Evolutionary conservation across 2,797 vertebrate genomes (phyloP).

Genomic region (Pitangus sulphuratus): DNA sequence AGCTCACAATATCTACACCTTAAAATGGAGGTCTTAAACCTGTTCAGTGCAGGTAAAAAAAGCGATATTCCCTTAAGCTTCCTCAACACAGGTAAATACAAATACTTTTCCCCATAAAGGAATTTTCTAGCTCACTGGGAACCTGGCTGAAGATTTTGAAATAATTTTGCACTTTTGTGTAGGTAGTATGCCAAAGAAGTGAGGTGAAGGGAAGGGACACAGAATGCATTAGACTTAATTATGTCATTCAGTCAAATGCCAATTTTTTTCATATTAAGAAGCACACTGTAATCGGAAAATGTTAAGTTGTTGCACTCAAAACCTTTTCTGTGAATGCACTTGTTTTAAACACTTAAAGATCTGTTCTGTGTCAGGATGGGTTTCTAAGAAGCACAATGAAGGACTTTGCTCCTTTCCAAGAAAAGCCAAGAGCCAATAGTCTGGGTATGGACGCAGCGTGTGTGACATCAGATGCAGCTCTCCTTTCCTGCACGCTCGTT

Average conservation of each 20-base stretch:
- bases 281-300: neutral
- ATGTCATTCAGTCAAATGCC: neutral
- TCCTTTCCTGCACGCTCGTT: rapidly evolving
- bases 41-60: neutral
- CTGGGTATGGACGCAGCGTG: rapidly evolving
- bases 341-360: neutral
- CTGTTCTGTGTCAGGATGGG: neutral
- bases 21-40: neutral
- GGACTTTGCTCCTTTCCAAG: neutral
- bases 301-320: neutral
- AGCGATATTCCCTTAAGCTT: rapidly evolving
- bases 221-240: neutral
- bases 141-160: neutral
- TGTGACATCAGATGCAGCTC: neutral
- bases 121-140: neutral
- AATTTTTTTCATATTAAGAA: neutral
- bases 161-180: neutral
- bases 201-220: neutral
- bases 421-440: neutral
- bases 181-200: neutral
- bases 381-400: neutral
- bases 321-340: neutral
- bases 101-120: neutral
- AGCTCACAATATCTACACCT: neutral
- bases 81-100: neutral